A percentile compares a stretch with the other conserved stretches of the same genome.
Evolutionary conservation across 2,113 vertebrate species (phyloP).

Genomic region (Prolemur simus): DNA sequence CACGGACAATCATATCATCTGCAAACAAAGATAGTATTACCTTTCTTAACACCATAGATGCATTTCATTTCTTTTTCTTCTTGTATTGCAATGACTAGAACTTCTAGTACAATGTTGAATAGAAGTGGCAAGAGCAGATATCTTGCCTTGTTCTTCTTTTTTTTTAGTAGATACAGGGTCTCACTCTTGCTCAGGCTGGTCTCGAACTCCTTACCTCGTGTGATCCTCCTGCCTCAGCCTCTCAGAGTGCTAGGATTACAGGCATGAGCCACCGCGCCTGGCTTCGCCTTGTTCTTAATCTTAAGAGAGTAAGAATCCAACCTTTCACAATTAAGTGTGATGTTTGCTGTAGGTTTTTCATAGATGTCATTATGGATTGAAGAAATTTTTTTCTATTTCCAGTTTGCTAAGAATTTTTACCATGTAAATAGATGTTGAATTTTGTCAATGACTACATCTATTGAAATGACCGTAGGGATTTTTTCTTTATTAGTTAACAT

Average conservation of each 20-base stretch:
- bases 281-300: background rate
- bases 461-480: background rate
- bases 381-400: background rate
- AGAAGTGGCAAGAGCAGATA: background rate
- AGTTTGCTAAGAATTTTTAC: background rate
- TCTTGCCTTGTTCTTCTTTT: background rate
- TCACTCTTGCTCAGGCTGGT: no score
- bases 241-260: no score
- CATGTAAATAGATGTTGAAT: background rate
- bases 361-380: background rate
- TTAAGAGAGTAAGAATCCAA: background rate
- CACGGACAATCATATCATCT: background rate
- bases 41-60: background rate
- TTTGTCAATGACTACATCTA: background rate
- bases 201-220: no score
- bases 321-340: background rate
- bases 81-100: background rate
- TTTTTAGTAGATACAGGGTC: no score
- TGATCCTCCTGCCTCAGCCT: no score
- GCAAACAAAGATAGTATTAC: background rate
- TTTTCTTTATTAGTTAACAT: background rate
- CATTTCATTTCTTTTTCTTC: slow-evolving; percentile 3
- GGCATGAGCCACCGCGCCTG: no score
- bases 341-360: background rate
- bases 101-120: background rate